Evolutionary conservation across 1,140 invertebrate species (phyloP).

Genomic region (Brachionus calyciflorus): DNA sequence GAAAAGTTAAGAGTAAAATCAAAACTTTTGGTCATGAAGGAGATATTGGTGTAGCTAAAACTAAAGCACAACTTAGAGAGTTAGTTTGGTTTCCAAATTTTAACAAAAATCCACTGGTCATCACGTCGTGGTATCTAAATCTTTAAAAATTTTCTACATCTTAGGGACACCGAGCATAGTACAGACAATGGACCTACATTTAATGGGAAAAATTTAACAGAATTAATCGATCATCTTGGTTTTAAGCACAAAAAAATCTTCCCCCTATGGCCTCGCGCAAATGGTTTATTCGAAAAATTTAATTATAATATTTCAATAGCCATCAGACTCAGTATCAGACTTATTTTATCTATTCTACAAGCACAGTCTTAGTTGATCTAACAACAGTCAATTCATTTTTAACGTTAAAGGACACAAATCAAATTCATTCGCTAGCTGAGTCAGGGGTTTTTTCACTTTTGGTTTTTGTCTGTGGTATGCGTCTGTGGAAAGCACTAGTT

Average conservation of each 20-base stretch:
- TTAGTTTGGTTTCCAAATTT: conserved; percentile 49
- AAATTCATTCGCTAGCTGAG: too few species aligned
- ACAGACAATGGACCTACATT: conserved; percentile 49
- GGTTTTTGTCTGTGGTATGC: too few species aligned
- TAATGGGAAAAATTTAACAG: conserved; percentile 44
- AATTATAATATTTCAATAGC: conserved; percentile 16
- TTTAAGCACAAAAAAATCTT: conserved; percentile 48
- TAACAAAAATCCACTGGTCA: conserved; percentile 45
- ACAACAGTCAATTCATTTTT: too few species aligned
- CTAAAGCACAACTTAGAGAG: conserved; percentile 49
- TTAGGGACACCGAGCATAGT: conserved; percentile 47
- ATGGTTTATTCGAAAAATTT: conserved; percentile 46
- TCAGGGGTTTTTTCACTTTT: too few species aligned
- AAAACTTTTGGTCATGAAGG: conserved; percentile 48
- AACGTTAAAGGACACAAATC: too few species aligned
- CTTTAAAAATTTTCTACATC: conserved; percentile 47
- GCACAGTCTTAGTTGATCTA: too few species aligned
- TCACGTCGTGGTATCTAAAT: conserved; percentile 42
- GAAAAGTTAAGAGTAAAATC: conserved; percentile 35
- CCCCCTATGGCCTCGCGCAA: conserved; percentile 47
- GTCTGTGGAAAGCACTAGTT: too few species aligned
- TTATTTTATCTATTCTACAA: too few species aligned
- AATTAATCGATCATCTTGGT: conserved; percentile 44
- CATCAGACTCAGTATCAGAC: too few species aligned
- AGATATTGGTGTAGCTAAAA: conserved; percentile 49